Conservation (phyloP, 2,113 vertebrate genomes). For the Oryctolagus cuniculus region mOryCun1.1 NC_091439.1:107633501-107634000, state of each 20-base stretch:
- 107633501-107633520: slow-evolving; percentile 72
- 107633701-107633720: too few relatives aligned
- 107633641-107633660: too few relatives aligned
- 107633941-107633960: background rate
- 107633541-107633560: slow-evolving; percentile 68
- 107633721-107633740: too few relatives aligned
- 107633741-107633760: too few relatives aligned
- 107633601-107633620: background rate
- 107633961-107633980: background rate
- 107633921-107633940: background rate
- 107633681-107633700: too few relatives aligned
- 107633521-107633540: slow-evolving; percentile 58
- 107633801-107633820: too few relatives aligned
- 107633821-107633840: background rate
- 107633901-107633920: too few relatives aligned
- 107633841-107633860: too few relatives aligned
- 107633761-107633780: too few relatives aligned
- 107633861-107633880: background rate
- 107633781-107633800: too few relatives aligned
- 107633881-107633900: background rate
- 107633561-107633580: background rate
- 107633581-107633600: background rate
- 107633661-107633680: too few relatives aligned
- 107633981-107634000: background rate
- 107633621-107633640: too few relatives aligned